Conservation (phyloP, 2,113 vertebrate species). For the Acinonyx jubatus region DNA sequence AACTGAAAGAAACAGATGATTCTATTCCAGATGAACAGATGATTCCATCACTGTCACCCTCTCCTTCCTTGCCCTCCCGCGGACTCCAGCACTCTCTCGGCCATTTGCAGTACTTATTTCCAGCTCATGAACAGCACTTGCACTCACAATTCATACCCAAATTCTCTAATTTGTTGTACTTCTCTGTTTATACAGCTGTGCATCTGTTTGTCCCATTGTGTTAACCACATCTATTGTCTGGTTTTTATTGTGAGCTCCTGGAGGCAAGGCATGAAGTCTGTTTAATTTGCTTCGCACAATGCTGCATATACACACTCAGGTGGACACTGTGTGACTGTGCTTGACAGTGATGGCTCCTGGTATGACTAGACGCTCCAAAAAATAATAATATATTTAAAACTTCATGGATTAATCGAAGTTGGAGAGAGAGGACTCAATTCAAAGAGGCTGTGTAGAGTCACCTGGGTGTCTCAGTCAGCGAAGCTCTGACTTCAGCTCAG, state of each 20-base stretch:
- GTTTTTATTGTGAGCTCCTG: conserved; percentile 32
- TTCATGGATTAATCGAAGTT: neutral
- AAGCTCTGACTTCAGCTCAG: too few species aligned
- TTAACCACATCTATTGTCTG: conserved; percentile 26
- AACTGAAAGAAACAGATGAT: neutral
- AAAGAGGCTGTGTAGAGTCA: neutral
- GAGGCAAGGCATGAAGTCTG: neutral
- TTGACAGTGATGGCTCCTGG: neutral
- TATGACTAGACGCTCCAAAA: neutral
- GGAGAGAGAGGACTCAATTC: neutral
- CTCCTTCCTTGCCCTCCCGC: neutral
- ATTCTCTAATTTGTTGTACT: conserved; percentile 49
- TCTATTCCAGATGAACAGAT: neutral
- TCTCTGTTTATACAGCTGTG: conserved; percentile 64
- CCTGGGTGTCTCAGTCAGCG: too few species aligned
- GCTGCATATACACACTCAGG: neutral
- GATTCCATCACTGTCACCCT: neutral
- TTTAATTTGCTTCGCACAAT: neutral
- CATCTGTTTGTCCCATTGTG: conserved; percentile 36
- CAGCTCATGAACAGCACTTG: neutral
- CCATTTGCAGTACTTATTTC: neutral
- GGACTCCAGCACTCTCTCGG: neutral
- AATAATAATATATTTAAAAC: neutral
- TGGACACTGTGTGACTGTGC: neutral
- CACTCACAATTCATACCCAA: conserved; percentile 14